A percentile compares a stretch with the other conserved stretches of the same genome.
Evolutionary conservation across 1,140 invertebrate genomes (phyloP).

Genomic region (Globodera rostochiensis): DNA sequence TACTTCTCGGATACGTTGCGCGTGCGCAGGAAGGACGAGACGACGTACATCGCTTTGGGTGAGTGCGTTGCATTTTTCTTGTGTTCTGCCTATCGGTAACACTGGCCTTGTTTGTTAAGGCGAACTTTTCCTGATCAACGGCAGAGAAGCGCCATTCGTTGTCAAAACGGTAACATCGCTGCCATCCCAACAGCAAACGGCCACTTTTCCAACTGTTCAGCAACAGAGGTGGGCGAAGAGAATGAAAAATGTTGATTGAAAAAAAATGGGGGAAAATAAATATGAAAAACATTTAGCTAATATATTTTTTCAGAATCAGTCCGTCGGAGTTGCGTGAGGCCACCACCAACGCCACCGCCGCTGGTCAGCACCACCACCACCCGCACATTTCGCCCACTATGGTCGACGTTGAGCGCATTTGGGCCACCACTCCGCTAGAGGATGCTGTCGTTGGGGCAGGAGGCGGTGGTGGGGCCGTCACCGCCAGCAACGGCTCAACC

Average conservation of each 20-base stretch:
- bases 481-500: too few species aligned
- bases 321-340: slow-evolving; percentile 10
- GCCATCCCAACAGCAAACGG: neutral
- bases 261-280: too few species aligned
- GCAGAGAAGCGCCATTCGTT: slow-evolving; percentile 37
- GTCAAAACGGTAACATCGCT: neutral
- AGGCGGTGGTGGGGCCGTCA: neutral
- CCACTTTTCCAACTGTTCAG: neutral
- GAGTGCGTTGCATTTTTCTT: neutral
- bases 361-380: neutral
- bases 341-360: neutral
- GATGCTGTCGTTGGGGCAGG: neutral
- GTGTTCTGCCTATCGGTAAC: too few species aligned
- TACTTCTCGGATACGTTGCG: slow-evolving; percentile 42
- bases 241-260: too few species aligned
- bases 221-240: neutral
- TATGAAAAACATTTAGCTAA: neutral
- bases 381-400: slow-evolving; percentile 1
- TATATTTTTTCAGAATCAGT: slow-evolving; percentile 20
- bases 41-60: slow-evolving; percentile 36
- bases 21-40: slow-evolving; percentile 24
- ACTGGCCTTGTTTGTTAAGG: slow-evolving; percentile 8
- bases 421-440: slow-evolving; percentile 23
- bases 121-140: slow-evolving; percentile 48
- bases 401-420: slow-evolving; percentile 17